phyloP scores from a whole-genome alignment of 1,140 invertebrate genomes.

The Penaeus indicus region DNA sequence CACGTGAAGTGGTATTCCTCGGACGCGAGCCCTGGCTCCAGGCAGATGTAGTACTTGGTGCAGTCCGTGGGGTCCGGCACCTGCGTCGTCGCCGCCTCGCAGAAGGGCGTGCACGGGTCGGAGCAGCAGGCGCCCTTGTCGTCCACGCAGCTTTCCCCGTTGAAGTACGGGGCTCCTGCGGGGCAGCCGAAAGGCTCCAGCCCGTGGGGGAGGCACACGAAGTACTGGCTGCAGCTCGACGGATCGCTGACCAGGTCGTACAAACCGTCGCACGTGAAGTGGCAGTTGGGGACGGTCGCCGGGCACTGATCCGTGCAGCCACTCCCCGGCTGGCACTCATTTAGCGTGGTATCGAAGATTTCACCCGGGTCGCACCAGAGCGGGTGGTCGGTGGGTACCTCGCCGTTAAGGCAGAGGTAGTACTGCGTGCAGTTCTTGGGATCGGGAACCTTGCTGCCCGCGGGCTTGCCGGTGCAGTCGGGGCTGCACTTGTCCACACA shows the following conservation, averaged over 20 bases:
- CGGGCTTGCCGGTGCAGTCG: conserved; percentile 5
- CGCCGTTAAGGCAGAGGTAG: conserved; percentile 22
- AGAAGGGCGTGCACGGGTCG: background rate
- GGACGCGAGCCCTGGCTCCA: background rate
- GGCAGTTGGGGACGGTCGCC: background rate
- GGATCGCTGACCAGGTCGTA: conserved; percentile 16
- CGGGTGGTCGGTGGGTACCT: background rate
- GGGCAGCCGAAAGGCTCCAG: background rate
- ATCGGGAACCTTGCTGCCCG: conserved; percentile 8
- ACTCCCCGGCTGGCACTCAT: background rate
- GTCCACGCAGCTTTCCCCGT: background rate
- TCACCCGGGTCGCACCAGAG: background rate
- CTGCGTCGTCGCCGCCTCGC: background rate
- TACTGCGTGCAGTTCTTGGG: conserved; percentile 35
- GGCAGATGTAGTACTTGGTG: conserved; percentile 38
- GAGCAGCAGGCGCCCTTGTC: conserved; percentile 4
- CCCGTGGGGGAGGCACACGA: background rate
- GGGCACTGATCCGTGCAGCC: background rate
- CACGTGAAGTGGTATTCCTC: conserved; percentile 2
- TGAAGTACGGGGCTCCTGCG: background rate
- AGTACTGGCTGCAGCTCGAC: background rate
- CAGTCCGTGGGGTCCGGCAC: conserved; percentile 33
- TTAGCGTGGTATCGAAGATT: background rate
- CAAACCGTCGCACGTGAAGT: conserved; percentile 3
- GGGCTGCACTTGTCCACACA: background rate